These are phyloP conservation scores for Pollimyrus isidori DNA, from an alignment of 2,113 vertebrate species.

Conservation along the genomic window DNA sequence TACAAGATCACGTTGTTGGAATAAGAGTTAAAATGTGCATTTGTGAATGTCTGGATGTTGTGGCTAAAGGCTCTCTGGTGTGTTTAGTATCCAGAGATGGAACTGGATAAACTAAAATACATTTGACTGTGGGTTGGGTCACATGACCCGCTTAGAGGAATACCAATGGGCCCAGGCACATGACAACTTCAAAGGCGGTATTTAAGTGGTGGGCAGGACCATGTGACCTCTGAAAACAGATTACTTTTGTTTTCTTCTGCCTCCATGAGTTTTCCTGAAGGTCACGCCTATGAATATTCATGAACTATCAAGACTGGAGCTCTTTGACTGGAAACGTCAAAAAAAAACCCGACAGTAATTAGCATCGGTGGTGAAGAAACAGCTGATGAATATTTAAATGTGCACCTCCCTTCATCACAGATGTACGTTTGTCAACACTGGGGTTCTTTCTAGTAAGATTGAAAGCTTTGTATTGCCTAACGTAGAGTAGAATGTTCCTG, in stretches of 20 bases:
- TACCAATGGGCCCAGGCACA: not conserved
- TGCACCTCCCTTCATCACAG: not conserved
- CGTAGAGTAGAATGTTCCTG: not conserved
- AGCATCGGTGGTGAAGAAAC: not conserved
- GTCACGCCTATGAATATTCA: not conserved
- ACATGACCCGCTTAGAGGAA: not conserved
- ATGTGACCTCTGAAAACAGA: not conserved
- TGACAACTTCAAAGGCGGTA: not conserved
- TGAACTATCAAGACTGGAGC: not conserved
- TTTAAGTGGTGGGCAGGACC: not conserved
- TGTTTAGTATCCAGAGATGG: not conserved
- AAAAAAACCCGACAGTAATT: not conserved
- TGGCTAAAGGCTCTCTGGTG: not conserved
- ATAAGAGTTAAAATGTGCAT: not conserved
- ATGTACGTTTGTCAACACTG: not conserved
- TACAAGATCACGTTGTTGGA: not conserved
- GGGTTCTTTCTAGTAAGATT: not conserved
- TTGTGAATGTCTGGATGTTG: not conserved
- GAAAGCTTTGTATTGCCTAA: not conserved
- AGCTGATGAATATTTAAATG: not conserved
- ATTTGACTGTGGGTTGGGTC: not conserved
- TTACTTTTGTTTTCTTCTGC: constrained; percentile 3
- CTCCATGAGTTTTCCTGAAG: constrained; percentile 1
- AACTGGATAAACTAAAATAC: not conserved
- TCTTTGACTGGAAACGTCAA: not conserved